Conservation (phyloP, 2,797 vertebrate genomes). For the Esox lucius region DNA sequence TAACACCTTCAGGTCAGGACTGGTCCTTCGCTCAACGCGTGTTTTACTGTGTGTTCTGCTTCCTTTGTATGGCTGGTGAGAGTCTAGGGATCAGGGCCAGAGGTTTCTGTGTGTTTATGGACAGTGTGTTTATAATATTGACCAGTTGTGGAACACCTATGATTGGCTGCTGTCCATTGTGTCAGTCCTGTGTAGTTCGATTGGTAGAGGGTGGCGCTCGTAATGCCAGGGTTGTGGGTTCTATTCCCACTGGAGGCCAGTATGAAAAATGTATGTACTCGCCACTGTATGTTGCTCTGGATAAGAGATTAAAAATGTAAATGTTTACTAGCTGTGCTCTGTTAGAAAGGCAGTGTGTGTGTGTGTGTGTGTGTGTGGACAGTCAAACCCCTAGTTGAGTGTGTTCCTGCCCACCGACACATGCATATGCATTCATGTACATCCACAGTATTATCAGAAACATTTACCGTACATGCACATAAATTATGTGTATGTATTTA, state of each 20-base stretch:
- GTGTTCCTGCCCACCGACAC: neutral
- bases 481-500: conserved; percentile 9
- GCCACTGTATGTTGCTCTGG: too few relatives aligned
- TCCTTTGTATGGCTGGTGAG: conserved; percentile 47
- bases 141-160: neutral
- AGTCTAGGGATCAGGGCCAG: conserved; percentile 58
- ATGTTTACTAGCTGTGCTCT: neutral
- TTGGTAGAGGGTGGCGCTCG: too few relatives aligned
- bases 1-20: conserved; percentile 58
- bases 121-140: neutral
- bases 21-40: conserved; percentile 35
- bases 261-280: too few relatives aligned
- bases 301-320: too few relatives aligned
- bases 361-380: neutral
- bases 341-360: too few relatives aligned
- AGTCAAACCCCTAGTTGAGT: conserved; percentile 16
- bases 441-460: neutral
- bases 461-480: neutral
- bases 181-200: too few relatives aligned
- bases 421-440: neutral
- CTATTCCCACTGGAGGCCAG: too few relatives aligned
- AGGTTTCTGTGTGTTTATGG: conserved; percentile 14
- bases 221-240: too few relatives aligned
- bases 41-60: conserved; percentile 52
- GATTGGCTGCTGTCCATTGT: neutral